Conservation (phyloP, 2,888 invertebrate genomes). For the Gibbula magus region DNA sequence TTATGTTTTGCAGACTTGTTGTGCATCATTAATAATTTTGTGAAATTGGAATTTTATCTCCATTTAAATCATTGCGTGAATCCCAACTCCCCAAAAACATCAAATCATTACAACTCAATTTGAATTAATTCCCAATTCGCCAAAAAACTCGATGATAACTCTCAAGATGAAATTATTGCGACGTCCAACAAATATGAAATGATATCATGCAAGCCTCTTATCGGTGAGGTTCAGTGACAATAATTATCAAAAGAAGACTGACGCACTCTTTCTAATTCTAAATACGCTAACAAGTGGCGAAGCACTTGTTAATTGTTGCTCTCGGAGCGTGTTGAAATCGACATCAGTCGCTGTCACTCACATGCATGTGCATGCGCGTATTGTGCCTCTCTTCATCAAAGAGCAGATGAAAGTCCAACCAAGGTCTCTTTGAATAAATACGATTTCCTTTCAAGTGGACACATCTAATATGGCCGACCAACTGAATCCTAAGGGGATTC, state of each 20-base stretch:
- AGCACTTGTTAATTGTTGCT: conserved; percentile 14
- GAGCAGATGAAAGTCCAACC: conserved; percentile 15
- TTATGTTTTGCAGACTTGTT: background rate
- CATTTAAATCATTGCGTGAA: background rate
- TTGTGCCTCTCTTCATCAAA: conserved; percentile 4
- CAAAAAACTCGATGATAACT: background rate
- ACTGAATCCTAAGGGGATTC: background rate
- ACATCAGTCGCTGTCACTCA: background rate
- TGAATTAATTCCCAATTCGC: background rate
- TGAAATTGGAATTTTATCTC: background rate
- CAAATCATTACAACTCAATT: background rate
- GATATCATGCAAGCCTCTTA: background rate
- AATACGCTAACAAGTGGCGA: background rate
- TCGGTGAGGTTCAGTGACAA: background rate
- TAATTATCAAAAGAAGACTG: background rate
- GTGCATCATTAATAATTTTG: background rate
- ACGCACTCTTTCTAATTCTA: background rate
- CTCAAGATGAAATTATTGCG: background rate
- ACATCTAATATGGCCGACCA: background rate
- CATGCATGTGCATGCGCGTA: background rate
- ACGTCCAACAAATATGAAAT: background rate
- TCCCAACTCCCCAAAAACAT: background rate
- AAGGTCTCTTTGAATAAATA: conserved; percentile 13
- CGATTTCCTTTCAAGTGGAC: conserved; percentile 4
- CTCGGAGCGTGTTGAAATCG: background rate